These are phyloP conservation scores for Theocolax elegans DNA, from an alignment of 1,140 invertebrate species.

Conservation along the genomic window DNA sequence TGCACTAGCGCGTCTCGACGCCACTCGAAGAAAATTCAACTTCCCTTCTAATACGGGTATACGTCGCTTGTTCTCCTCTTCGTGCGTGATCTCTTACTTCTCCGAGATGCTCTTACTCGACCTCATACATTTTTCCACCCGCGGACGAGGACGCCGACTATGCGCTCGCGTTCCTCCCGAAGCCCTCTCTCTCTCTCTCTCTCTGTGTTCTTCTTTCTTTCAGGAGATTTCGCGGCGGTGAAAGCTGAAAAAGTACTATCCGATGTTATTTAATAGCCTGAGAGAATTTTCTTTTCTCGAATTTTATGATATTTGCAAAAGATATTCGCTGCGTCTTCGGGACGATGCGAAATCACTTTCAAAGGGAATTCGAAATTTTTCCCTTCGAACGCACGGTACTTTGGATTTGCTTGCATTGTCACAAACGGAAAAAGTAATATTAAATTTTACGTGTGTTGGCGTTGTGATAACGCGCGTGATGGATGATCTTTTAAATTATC, in stretches of 20 bases:
- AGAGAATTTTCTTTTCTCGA: constrained; percentile 13
- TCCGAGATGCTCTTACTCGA: constrained; percentile 21
- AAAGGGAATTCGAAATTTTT: neutral
- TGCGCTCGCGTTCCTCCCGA: neutral
- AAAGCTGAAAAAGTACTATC: constrained; percentile 18
- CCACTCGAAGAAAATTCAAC: neutral
- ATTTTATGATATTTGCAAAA: constrained; percentile 1
- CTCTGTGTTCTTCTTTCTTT: neutral
- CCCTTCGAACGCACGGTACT: neutral
- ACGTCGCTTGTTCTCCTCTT: neutral
- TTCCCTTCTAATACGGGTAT: neutral
- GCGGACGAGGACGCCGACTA: neutral
- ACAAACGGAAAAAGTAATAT: no score
- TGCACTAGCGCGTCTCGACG: neutral
- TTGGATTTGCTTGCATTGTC: neutral
- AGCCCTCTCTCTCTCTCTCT: neutral
- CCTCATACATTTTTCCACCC: constrained; percentile 18
- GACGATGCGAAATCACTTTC: neutral
- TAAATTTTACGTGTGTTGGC: no score
- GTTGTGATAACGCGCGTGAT: no score
- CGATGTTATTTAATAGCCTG: constrained; percentile 20
- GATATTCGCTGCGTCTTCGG: neutral
- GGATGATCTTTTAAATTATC: no score
- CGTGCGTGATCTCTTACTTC: neutral
- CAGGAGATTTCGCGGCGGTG: constrained; percentile 10